Base-by-base conservation (phyloP, 2,113 vertebrate species). In the Chascanopsetta lugubris region DNA sequence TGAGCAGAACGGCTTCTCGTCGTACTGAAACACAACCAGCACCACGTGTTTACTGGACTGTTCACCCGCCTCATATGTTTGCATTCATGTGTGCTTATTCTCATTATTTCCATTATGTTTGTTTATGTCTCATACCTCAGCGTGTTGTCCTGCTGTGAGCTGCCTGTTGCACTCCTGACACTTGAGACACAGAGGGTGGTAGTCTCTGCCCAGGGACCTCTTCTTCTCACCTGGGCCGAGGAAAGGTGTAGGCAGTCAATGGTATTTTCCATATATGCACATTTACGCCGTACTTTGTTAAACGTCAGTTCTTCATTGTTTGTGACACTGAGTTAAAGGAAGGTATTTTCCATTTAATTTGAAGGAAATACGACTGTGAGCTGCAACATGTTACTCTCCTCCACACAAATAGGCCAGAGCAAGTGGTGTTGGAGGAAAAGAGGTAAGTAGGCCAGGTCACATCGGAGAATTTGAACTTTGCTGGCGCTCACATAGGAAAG, bases 101-200 rank as follows among this genome's bases (percentile, higher is more conserved):
- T 11, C 5, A 27, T 6, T 34, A 21, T 34, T 70, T 45, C 22
- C 48, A 21, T 70, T 30, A 47, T 46, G 29, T 4, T 18, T n/a
- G n/a, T n/a, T n/a, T n/a, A 32, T 45, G 3, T 53, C 43, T 30
- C 0, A 4, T 92, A 95, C 93, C 92, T 95, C 92, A 43, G 93
- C 94, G 49, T 94, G 94, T 70, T 94, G 92, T 55, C 93, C 93
- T 4, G 93, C 73, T 25, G 86, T 93, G 56, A 95, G 90, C 55
- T 93, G 93, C 61, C 90, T 79, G 70, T 91, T 94, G 73, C 94
- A 95, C 12, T 58, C 85, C 43, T 91, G 89, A 77, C 94, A 95
- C 85, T 95, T 95, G 80, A 95, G 87, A 82, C 94, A 95, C 30
- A 95, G 87, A 2, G 93, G 93, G 79, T 94, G 94, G 83, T 94